phyloP scores from a whole-genome alignment of 2,113 vertebrate genomes.

The Eublepharis macularius region DNA sequence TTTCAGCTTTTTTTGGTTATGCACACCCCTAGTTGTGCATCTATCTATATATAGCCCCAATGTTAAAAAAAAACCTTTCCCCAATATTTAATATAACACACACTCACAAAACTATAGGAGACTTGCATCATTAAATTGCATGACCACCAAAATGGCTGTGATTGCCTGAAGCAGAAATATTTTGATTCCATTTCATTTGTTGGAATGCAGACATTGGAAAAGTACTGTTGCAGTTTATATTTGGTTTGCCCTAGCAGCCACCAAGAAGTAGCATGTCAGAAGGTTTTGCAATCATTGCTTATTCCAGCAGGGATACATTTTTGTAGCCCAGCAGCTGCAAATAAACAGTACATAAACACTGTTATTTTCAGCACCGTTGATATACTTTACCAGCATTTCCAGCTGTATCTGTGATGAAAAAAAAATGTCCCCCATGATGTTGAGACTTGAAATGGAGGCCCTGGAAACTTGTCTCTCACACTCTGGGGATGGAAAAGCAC shows the following conservation, averaged over 20 bases:
- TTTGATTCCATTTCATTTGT: neutral
- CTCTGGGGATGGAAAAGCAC: neutral
- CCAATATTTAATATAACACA: neutral
- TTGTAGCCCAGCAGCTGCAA: neutral
- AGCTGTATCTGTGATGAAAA: neutral
- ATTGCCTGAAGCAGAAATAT: neutral
- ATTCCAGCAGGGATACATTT: constrained; percentile 11
- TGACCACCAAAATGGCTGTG: neutral
- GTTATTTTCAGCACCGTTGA: constrained; percentile 7
- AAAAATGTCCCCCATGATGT: neutral
- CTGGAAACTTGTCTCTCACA: neutral
- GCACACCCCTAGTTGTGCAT: neutral
- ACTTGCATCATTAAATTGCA: neutral
- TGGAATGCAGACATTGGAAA: neutral
- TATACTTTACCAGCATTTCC: constrained; percentile 3
- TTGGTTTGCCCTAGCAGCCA: neutral
- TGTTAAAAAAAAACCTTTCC: neutral
- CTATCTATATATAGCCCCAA: neutral
- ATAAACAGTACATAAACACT: neutral
- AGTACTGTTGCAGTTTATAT: neutral
- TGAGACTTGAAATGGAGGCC: constrained; percentile 7
- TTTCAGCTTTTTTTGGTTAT: too few relatives aligned
- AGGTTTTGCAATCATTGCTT: neutral
- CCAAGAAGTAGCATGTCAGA: neutral
- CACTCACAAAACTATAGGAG: neutral